Conservation (phyloP, 1,140 invertebrate species). For the Conus betulinus region DNA sequence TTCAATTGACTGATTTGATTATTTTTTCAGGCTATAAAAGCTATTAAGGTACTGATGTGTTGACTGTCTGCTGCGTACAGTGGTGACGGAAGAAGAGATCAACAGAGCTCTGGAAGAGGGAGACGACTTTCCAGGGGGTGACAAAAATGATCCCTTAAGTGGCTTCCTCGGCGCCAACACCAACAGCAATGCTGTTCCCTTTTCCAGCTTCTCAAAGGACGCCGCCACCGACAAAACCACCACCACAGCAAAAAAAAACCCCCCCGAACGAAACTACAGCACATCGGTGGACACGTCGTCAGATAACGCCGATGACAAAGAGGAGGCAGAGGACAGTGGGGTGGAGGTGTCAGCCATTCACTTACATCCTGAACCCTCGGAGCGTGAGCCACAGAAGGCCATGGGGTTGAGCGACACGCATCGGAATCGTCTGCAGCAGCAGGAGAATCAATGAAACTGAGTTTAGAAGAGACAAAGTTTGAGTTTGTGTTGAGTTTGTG, state of each 20-base stretch:
- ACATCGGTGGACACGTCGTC: not conserved
- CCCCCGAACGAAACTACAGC: not conserved
- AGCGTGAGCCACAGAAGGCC: not conserved
- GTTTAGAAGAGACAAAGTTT: slow-evolving; percentile 64
- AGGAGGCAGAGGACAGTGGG: slow-evolving; percentile 15
- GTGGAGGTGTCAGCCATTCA: not conserved
- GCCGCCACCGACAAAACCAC: not conserved
- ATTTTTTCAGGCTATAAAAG: too few species aligned
- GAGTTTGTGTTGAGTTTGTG: too few species aligned
- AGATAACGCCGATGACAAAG: slow-evolving; percentile 18
- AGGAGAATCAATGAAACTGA: slow-evolving; percentile 54
- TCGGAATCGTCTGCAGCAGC: slow-evolving; percentile 9
- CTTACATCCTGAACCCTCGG: not conserved
- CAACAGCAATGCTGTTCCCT: not conserved
- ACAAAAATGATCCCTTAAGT: slow-evolving; percentile 46
- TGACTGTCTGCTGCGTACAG: slow-evolving; percentile 45
- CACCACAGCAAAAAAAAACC: not conserved
- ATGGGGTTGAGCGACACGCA: not conserved
- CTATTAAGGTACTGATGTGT: too few species aligned
- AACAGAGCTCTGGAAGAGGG: slow-evolving; percentile 82
- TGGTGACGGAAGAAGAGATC: slow-evolving; percentile 88
- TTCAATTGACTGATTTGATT: too few species aligned
- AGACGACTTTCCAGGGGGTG: slow-evolving; percentile 79
- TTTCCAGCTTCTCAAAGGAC: not conserved
- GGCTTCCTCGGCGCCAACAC: not conserved